Base-by-base conservation (phyloP, 2,797 vertebrate genomes). In the Acanthornis magna region DNA sequence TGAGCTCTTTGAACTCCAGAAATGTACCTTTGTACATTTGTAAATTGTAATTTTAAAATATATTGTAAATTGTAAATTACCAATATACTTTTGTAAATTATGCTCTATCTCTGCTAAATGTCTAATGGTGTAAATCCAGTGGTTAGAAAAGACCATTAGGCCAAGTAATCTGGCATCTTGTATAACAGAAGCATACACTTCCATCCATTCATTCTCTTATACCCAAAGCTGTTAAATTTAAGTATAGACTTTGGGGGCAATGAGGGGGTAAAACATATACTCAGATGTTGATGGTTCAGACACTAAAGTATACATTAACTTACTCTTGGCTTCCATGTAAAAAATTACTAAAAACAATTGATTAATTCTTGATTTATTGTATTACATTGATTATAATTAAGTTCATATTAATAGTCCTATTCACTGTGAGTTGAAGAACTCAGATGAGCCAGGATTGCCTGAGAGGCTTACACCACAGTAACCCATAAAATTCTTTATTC, bases 241-340 rank as follows among this genome's bases (percentile, higher is more conserved):
- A 40, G 7, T 34, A 11, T 21, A n/a, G 18, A 26, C 4, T 67
- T 72, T 15, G 2, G 11, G 5, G 6, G 1, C 0, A 0, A 34
- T 4, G 6, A 22, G 4, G 1, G 2, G 10, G 4, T 30, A 23
- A 58, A 57, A 30, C 4, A 13, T 19, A 10, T 30, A 29, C 7
- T 75, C 1, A 3, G 36, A 23, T n/a, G 4, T 10, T 75, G 38
- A 58, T 68, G 43, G 8, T 9, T 81, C 17, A 70, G 47, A 61
- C 27, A 25, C 7, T 61, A 34, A 81, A 54, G 34, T 50, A 45
- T 34, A 25, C 7, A 43, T 32, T 48, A 65, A 36, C 1, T 75
- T 73, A 32, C 14, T 38, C 75, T 54, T 40, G 13, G 54, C 7
- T 82, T 85, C 20, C 13, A 57, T n/a, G 30, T n/a, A 66, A 76